Evolutionary conservation across 2,888 invertebrate genomes (phyloP).

Genomic region (Erpobdella octoculata): DNA sequence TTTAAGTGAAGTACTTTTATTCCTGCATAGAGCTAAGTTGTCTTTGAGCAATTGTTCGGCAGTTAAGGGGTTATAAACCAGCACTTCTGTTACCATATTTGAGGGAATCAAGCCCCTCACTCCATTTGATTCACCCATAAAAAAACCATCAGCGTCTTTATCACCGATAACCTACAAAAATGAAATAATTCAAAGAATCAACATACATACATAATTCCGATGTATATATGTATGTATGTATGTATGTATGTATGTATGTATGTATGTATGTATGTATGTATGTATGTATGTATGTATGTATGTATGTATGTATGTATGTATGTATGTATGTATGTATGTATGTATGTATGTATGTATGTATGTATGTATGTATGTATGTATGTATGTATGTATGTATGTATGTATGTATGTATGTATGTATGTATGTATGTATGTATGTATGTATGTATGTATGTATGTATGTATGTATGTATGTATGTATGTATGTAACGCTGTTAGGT

Average conservation of each 20-base stretch:
- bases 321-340: constrained; percentile 23
- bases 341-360: constrained; percentile 23
- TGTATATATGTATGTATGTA: neutral
- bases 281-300: constrained; percentile 24
- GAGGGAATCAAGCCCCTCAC: constrained; percentile 88
- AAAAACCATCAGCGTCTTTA: constrained; percentile 97
- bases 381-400: neutral
- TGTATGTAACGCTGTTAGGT: too few relatives aligned
- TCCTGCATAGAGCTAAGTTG: constrained; percentile 34
- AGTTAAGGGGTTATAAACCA: constrained; percentile 45
- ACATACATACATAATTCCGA: too few relatives aligned
- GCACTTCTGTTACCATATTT: constrained; percentile 72
- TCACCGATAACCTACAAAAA: constrained; percentile 77
- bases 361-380: constrained; percentile 22
- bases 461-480: neutral
- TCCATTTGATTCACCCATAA: constrained; percentile 78
- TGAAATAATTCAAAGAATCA: neutral
- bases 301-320: constrained; percentile 24
- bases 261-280: constrained; percentile 24
- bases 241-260: constrained; percentile 23
- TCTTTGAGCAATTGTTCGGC: constrained; percentile 46
- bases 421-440: constrained; percentile 20
- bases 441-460: constrained; percentile 8
- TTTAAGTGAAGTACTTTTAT: constrained; percentile 5
- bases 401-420: constrained; percentile 18